These are phyloP conservation scores for Maconellicoccus hirsutus DNA, from an alignment of 1,140 invertebrate genomes.

Conservation along the genomic window DNA sequence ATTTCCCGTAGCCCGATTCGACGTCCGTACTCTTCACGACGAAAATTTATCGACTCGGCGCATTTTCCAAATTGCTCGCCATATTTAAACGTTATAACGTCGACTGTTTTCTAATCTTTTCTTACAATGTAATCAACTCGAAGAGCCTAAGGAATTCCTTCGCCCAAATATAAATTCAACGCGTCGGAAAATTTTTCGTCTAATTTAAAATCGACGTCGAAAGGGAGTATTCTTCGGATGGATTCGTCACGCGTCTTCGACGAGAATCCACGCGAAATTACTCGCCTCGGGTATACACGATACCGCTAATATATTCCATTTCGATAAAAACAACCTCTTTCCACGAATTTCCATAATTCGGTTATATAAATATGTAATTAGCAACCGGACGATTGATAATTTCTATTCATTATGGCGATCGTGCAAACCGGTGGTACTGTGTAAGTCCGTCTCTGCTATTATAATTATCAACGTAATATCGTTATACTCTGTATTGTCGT, in stretches of 20 bases:
- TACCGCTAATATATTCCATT: too few relatives aligned
- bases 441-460: too few relatives aligned
- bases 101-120: neutral
- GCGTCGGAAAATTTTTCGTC: neutral
- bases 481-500: too few relatives aligned
- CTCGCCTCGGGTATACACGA: too few relatives aligned
- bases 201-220: neutral
- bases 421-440: too few relatives aligned
- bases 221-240: neutral
- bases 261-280: too few relatives aligned
- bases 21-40: neutral
- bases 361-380: too few relatives aligned
- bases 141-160: neutral
- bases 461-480: too few relatives aligned
- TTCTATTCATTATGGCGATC: too few relatives aligned
- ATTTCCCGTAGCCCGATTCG: neutral
- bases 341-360: too few relatives aligned
- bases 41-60: constrained; percentile 15
- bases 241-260: neutral
- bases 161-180: neutral
- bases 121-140: constrained; percentile 3
- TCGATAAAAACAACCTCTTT: too few relatives aligned
- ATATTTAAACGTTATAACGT: constrained; percentile 5
- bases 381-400: too few relatives aligned
- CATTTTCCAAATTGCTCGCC: constrained; percentile 13